These are phyloP conservation scores for Aspidiotus destructor DNA, from an alignment of 2,888 invertebrate species.

Conservation along the genomic window DNA sequence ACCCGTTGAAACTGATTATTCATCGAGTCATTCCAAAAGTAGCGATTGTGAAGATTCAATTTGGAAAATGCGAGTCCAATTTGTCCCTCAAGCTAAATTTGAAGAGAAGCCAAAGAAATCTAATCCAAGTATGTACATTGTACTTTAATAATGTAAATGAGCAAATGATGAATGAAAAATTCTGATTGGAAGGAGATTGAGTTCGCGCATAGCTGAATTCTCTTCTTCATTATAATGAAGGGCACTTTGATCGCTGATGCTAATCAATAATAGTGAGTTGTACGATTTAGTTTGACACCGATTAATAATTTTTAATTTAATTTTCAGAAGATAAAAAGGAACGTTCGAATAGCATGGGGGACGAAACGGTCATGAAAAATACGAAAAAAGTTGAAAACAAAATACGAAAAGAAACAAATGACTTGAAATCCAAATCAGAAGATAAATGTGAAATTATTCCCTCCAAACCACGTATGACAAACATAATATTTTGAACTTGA, in stretches of 20 bases:
- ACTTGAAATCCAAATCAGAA: too few species aligned
- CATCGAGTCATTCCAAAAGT: not conserved
- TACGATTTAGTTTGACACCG: too few species aligned
- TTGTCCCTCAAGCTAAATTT: not conserved
- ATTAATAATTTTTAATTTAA: too few species aligned
- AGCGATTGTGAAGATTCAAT: constrained; percentile 1
- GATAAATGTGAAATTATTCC: too few species aligned
- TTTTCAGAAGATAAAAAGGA: too few species aligned
- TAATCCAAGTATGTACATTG: constrained; percentile 9
- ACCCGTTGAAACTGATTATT: not conserved
- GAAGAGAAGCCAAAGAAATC: not conserved
- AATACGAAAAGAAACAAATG: too few species aligned
- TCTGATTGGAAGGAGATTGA: constrained; percentile 10
- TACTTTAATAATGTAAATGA: not conserved
- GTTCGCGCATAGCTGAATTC: constrained; percentile 24
- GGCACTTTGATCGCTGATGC: constrained; percentile 29
- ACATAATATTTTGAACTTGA: too few species aligned
- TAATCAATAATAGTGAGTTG: not conserved
- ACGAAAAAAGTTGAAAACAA: too few species aligned
- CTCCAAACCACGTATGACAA: too few species aligned
- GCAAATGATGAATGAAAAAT: constrained; percentile 6
- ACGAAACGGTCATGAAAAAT: too few species aligned
- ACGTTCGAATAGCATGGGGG: too few species aligned
- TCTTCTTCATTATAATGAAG: constrained; percentile 16
- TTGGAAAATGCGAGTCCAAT: constrained; percentile 26